A percentile compares a stretch with the other conserved stretches of the same genome.
These are phyloP conservation scores for Luffia ferchaultella DNA, from an alignment of 2,888 invertebrate species.

Conservation along the genomic window DNA sequence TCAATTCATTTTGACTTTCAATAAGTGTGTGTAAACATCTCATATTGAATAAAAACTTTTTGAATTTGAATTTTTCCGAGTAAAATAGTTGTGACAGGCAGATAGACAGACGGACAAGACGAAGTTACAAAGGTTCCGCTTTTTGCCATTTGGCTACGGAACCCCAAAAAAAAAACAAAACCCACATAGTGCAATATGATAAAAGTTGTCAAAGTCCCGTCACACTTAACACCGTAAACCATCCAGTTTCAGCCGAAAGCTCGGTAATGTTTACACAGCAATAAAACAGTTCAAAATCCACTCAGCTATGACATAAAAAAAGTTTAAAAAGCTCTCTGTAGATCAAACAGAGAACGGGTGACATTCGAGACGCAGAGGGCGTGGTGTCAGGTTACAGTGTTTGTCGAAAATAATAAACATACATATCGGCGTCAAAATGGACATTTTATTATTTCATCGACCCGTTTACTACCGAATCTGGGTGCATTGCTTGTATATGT, in stretches of 20 bases:
- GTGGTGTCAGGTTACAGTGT: constrained; percentile 11
- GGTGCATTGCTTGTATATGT: constrained; percentile 12
- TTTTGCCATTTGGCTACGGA: too few relatives aligned
- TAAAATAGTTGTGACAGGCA: too few relatives aligned
- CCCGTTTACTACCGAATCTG: constrained; percentile 42
- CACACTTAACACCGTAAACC: not conserved
- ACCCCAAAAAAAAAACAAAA: too few relatives aligned
- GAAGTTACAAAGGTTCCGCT: too few relatives aligned
- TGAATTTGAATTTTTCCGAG: too few relatives aligned
- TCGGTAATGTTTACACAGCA: constrained; percentile 52
- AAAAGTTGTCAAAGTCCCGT: not conserved
- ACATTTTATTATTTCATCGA: constrained; percentile 59
- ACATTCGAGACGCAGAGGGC: constrained; percentile 42
- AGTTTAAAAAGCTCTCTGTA: constrained; percentile 65
- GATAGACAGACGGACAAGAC: too few relatives aligned
- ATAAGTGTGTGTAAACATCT: too few relatives aligned
- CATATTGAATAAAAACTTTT: too few relatives aligned
- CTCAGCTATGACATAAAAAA: constrained; percentile 63
- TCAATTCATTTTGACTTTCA: too few relatives aligned
- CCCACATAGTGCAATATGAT: too few relatives aligned
- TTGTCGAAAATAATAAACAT: constrained; percentile 62
- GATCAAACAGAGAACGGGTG: constrained; percentile 57
- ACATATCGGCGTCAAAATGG: constrained; percentile 62
- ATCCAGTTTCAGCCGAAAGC: constrained; percentile 12
- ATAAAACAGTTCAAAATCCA: constrained; percentile 57